Evolutionary conservation across 2,888 invertebrate species (phyloP).

Genomic region (Cremastinae sp.): DNA sequence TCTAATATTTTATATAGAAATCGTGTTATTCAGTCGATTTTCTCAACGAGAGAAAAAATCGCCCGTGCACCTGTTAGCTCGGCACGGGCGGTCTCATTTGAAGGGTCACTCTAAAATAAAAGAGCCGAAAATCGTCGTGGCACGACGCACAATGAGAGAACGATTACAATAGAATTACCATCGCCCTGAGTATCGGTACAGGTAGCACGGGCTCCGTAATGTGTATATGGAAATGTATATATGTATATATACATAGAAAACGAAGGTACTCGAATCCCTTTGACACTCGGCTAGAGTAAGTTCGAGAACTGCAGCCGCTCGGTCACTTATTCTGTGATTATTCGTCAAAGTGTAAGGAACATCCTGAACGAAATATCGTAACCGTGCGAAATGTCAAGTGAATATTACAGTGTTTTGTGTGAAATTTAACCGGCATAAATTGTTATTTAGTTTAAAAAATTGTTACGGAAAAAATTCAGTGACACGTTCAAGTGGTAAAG

Average conservation of each 20-base stretch:
- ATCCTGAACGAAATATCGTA: neutral
- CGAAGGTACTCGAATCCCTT: conserved; percentile 16
- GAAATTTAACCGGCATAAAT: too few relatives aligned
- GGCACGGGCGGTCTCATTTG: conserved; percentile 21
- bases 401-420: neutral
- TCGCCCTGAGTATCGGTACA: conserved; percentile 13
- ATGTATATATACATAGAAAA: conserved; percentile 6
- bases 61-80: too few relatives aligned
- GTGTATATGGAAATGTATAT: too few relatives aligned
- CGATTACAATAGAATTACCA: conserved; percentile 27
- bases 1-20: too few relatives aligned
- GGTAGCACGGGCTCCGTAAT: conserved; percentile 25
- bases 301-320: neutral
- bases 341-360: conserved; percentile 29
- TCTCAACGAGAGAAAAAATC: too few relatives aligned
- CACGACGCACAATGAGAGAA: neutral
- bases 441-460: too few relatives aligned
- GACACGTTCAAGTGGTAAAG: too few relatives aligned
- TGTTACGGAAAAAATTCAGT: too few relatives aligned
- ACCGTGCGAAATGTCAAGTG: conserved; percentile 17
- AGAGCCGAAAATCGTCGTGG: conserved; percentile 9
- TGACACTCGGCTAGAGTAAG: neutral
- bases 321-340: conserved; percentile 27
- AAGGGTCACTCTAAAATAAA: conserved; percentile 34
- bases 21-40: too few relatives aligned